Evolutionary conservation across 2,113 vertebrate species (phyloP).

Genomic region (Phaethornis superciliosus): DNA sequence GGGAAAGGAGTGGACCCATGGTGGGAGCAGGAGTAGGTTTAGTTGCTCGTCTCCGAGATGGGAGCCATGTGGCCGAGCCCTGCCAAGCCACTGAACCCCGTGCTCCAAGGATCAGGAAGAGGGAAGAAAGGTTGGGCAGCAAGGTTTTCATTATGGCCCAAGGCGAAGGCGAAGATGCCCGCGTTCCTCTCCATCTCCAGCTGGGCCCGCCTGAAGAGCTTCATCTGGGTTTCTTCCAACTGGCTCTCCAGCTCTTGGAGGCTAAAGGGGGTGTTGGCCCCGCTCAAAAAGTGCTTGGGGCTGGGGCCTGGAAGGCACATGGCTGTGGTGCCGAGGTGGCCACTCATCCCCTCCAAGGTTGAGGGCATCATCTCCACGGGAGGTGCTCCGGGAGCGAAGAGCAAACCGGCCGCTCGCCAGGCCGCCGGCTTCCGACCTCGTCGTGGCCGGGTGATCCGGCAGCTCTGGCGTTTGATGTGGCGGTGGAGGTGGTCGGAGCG

Average conservation of each 20-base stretch:
- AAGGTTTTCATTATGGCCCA: constrained; percentile 87
- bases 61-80: constrained; percentile 83
- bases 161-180: constrained; percentile 87
- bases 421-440: constrained; percentile 88
- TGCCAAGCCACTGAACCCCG: constrained; percentile 77
- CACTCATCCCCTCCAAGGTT: constrained; percentile 64
- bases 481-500: constrained; percentile 96
- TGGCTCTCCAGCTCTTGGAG: constrained; percentile 83
- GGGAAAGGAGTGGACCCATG: neutral
- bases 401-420: constrained; percentile 86
- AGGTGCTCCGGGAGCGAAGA: constrained; percentile 75
- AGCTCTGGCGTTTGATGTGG: constrained; percentile 97
- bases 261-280: constrained; percentile 74
- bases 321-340: constrained; percentile 69
- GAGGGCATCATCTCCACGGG: constrained; percentile 77
- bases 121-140: constrained; percentile 86
- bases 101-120: constrained; percentile 88
- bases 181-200: constrained; percentile 87
- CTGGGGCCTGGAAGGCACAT: constrained; percentile 82
- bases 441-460: constrained; percentile 86
- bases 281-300: constrained; percentile 80
- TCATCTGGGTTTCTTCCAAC: constrained; percentile 84
- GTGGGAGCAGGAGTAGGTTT: constrained; percentile 23
- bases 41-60: constrained; percentile 89
- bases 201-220: constrained; percentile 82